A percentile compares a stretch with the other conserved stretches of the same genome.
These are phyloP conservation scores for Penaeus chinensis DNA, from an alignment of 1,140 invertebrate genomes.

Conservation along the genomic window DNA sequence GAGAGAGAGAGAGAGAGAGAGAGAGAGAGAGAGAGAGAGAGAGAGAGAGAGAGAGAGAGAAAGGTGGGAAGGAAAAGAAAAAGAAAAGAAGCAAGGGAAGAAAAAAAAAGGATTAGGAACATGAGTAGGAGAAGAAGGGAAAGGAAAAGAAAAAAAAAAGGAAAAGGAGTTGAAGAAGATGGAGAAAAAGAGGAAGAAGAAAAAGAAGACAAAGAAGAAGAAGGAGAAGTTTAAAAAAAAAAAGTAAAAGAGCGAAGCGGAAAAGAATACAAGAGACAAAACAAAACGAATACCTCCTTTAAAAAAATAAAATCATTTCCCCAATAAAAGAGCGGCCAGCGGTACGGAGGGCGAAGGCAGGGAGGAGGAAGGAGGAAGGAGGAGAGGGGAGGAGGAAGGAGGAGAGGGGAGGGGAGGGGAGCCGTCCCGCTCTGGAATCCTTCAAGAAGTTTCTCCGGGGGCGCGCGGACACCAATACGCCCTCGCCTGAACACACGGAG, in stretches of 20 bases:
- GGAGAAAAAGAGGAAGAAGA: not conserved
- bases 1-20: not conserved
- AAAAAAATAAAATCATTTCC: too few relatives aligned
- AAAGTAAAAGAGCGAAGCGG: not conserved
- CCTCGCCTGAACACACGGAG: too few relatives aligned
- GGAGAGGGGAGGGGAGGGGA: too few relatives aligned
- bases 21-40: not conserved
- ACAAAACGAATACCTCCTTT: not conserved
- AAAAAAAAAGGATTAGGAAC: not conserved
- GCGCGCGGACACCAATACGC: too few relatives aligned
- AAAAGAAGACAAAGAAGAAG: not conserved
- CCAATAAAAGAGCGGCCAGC: too few relatives aligned
- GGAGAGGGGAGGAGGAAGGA: too few relatives aligned
- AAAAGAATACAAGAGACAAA: not conserved
- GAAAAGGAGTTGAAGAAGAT: not conserved
- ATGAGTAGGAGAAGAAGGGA: not conserved
- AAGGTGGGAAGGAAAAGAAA: not conserved
- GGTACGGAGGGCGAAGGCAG: too few relatives aligned
- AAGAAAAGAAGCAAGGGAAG: not conserved
- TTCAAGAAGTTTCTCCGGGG: too few relatives aligned
- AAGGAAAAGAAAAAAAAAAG: not conserved
- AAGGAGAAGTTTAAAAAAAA: not conserved
- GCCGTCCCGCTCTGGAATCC: too few relatives aligned
- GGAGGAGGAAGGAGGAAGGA: too few relatives aligned
- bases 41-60: not conserved